Conservation (phyloP, 2,113 vertebrate species). For the Neodon shergylaensis region DNA sequence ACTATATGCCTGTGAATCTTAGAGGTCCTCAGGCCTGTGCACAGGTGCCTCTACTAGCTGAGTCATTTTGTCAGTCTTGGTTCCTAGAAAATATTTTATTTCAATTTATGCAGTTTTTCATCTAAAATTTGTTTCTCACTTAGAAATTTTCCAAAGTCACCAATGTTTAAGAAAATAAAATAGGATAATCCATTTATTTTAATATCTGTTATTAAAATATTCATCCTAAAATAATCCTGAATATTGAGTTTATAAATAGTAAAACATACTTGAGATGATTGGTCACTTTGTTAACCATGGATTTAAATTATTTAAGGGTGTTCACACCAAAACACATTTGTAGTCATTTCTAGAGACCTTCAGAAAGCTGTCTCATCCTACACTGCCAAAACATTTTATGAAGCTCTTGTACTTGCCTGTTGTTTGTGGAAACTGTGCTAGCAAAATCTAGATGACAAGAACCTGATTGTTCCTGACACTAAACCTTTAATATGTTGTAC, state of each 20-base stretch:
- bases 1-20: not conserved
- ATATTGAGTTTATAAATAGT: constrained; percentile 55
- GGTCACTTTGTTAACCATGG: constrained; percentile 58
- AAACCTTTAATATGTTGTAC: constrained; percentile 45
- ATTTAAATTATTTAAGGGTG: constrained; percentile 67
- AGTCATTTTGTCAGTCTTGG: not conserved
- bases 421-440: constrained; percentile 66
- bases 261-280: constrained; percentile 49
- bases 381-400: constrained; percentile 48
- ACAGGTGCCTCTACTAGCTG: not conserved
- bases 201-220: constrained; percentile 46
- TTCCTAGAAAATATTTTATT: constrained; percentile 63
- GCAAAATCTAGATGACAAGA: constrained; percentile 43
- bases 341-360: constrained; percentile 55
- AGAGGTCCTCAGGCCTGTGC: not conserved
- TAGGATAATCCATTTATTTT: constrained; percentile 24
- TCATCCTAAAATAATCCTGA: constrained; percentile 40
- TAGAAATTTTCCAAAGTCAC: constrained; percentile 36
- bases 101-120: constrained; percentile 19
- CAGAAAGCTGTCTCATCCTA: constrained; percentile 35
- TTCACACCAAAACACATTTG: constrained; percentile 61
- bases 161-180: constrained; percentile 51
- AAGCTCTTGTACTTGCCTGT: constrained; percentile 53
- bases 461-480: constrained; percentile 51
- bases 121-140: constrained; percentile 45